Evolutionary conservation across 2,113 vertebrate species (phyloP).

Genomic region (Acanthisitta chloris): DNA sequence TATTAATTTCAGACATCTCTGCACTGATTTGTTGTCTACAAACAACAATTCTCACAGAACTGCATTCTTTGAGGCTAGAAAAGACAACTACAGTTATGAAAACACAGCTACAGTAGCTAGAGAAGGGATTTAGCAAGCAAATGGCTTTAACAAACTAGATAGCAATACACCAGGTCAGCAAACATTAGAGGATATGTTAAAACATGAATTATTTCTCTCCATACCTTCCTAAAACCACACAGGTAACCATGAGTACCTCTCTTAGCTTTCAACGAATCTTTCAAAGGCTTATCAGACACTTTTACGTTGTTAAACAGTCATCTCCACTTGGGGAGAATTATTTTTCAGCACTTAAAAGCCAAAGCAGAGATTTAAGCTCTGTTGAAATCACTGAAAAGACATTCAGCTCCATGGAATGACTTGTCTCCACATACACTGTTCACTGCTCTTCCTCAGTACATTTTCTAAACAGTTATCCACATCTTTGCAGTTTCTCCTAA

Average conservation of each 20-base stretch:
- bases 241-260: background rate
- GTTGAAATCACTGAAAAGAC: too few relatives aligned
- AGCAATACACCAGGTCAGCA: background rate
- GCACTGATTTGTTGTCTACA: background rate
- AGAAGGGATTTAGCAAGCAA: background rate
- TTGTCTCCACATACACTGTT: background rate
- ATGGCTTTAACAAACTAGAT: background rate
- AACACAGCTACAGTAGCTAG: background rate
- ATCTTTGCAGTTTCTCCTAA: background rate
- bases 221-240: background rate
- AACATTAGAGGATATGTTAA: background rate
- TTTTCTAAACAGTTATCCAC: background rate
- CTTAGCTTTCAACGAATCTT: background rate
- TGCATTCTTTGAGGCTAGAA: background rate
- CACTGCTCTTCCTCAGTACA: background rate
- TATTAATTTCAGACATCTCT: background rate
- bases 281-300: background rate
- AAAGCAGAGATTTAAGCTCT: background rate
- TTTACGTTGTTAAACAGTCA: background rate
- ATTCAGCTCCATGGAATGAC: background rate
- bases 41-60: accelerated
- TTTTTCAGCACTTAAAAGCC: background rate
- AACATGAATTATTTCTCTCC: background rate
- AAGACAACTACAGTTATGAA: background rate
- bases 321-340: background rate